These are phyloP conservation scores for Leguminivora glycinivorella DNA, from an alignment of 1,140 invertebrate species.

Conservation along the genomic window DNA sequence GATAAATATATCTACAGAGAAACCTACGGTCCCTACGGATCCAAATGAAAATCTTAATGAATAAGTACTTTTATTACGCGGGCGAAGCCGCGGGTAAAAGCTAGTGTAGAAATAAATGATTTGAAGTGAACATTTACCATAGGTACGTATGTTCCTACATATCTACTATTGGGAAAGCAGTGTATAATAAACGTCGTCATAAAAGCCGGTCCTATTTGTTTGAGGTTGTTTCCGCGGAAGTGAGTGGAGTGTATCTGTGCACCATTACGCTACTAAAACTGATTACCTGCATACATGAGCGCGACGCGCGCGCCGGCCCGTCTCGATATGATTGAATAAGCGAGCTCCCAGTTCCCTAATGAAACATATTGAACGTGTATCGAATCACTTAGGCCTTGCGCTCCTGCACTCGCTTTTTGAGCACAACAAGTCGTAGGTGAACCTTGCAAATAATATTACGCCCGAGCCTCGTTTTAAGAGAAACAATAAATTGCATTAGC, in stretches of 20 bases:
- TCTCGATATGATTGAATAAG: conserved; percentile 74
- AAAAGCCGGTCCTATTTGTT: conserved; percentile 3
- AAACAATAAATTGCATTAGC: conserved; percentile 76
- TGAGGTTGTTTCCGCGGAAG: not conserved
- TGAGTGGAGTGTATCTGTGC: conserved; percentile 5
- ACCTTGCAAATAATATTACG: conserved; percentile 71
- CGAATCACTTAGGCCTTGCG: conserved; percentile 74
- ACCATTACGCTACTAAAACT: conserved; percentile 18
- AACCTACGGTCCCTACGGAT: too few species aligned
- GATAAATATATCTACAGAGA: too few species aligned
- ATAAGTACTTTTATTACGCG: too few species aligned
- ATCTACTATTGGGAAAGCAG: too few species aligned
- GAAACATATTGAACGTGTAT: conserved; percentile 78
- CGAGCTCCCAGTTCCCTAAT: conserved; percentile 69
- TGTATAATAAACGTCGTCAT: too few species aligned
- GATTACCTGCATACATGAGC: not conserved
- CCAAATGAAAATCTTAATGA: too few species aligned
- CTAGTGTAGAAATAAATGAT: too few species aligned
- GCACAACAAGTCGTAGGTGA: conserved; percentile 70
- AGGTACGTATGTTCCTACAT: too few species aligned
- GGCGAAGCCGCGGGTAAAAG: too few species aligned
- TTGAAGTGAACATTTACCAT: too few species aligned
- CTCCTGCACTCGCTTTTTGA: conserved; percentile 68
- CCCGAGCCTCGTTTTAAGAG: conserved; percentile 73
- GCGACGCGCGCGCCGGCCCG: conserved; percentile 47